Evolutionary conservation across 2,888 invertebrate genomes (phyloP).

Genomic region (Matsumyia berberina): DNA sequence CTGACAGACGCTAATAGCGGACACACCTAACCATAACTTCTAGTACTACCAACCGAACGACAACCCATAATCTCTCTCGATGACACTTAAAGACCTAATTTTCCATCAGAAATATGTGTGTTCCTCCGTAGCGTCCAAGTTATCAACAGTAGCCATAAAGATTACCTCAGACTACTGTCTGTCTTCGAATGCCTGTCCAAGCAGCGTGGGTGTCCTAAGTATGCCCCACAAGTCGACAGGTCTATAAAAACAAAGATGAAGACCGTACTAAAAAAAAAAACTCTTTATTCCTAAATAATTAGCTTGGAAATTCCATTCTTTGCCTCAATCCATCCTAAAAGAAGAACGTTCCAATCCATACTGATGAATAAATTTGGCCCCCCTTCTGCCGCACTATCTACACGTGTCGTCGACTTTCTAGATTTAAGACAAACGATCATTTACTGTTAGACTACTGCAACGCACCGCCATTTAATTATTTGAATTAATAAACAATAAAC

Average conservation of each 20-base stretch:
- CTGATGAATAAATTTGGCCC: constrained; percentile 21
- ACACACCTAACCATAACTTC: no score
- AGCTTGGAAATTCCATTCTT: constrained; percentile 20
- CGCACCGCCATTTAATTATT: constrained; percentile 67
- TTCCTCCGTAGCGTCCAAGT: neutral
- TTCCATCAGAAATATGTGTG: constrained; percentile 12
- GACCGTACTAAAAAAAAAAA: constrained; percentile 29
- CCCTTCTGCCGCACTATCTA: neutral
- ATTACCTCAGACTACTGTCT: constrained; percentile 27
- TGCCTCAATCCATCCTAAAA: neutral
- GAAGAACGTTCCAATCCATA: neutral
- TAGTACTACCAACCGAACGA: neutral
- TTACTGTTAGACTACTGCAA: constrained; percentile 66
- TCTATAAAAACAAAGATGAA: constrained; percentile 33
- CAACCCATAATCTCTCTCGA: neutral
- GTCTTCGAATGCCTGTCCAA: constrained; percentile 4
- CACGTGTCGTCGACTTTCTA: constrained; percentile 35
- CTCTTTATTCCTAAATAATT: constrained; percentile 47
- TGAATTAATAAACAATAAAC: constrained; percentile 75
- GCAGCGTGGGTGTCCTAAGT: constrained; percentile 13
- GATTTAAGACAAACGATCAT: constrained; percentile 19
- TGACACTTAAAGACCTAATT: constrained; percentile 8
- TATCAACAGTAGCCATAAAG: constrained; percentile 41
- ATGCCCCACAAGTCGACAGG: constrained; percentile 31
- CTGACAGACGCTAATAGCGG: no score